Evolutionary conservation across 2,113 vertebrate genomes (phyloP).

Genomic region (Balaeniceps rex): DNA sequence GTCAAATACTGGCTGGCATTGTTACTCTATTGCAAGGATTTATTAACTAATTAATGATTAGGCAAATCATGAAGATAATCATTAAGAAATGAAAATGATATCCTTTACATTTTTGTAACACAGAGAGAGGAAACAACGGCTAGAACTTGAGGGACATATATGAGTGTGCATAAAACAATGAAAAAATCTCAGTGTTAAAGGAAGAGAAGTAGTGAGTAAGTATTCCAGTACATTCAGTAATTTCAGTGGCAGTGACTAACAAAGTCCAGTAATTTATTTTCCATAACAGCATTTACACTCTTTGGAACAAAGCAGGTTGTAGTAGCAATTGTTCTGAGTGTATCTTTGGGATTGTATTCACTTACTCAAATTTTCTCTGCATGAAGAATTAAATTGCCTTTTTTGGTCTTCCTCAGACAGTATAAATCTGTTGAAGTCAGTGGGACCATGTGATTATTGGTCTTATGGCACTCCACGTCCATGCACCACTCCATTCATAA

Average conservation of each 20-base stretch:
- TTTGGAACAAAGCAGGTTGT: not conserved
- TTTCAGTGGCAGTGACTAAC: not conserved
- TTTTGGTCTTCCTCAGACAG: not conserved
- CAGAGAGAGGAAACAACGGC: not conserved
- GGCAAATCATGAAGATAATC: not conserved
- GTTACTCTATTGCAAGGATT: not conserved
- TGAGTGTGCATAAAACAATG: not conserved
- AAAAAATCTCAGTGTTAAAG: not conserved
- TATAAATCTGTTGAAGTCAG: not conserved
- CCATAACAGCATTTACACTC: not conserved
- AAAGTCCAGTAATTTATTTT: not conserved
- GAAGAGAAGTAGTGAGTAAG: not conserved
- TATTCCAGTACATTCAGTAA: not conserved
- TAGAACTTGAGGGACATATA: not conserved
- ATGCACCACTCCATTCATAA: not conserved
- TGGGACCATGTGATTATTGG: not conserved
- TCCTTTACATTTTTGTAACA: not conserved
- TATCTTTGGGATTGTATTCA: not conserved
- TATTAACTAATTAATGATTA: not conserved
- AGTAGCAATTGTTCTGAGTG: not conserved
- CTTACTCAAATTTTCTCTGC: not conserved
- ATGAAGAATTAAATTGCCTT: not conserved
- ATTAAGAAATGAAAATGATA: not conserved
- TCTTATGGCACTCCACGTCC: not conserved
- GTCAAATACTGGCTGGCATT: not conserved